Percentiles rank a stretch among this genome's conserved stretches.
Conservation (phyloP, 1,140 invertebrate species). For the Drosophila parvula region DNA sequence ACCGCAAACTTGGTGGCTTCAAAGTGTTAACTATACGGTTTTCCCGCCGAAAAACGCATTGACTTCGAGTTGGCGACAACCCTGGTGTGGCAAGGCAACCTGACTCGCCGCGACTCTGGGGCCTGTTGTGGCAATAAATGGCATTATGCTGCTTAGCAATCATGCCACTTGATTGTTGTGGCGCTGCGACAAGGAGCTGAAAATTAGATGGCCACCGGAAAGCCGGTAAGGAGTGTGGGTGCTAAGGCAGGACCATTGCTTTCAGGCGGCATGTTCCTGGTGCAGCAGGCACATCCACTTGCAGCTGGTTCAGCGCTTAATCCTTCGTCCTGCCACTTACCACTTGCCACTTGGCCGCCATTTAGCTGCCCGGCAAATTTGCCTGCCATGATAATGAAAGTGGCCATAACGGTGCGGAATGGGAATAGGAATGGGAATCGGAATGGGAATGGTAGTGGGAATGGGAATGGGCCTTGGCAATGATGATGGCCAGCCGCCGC, state of each 20-base stretch:
- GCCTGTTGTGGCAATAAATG: constrained; percentile 76
- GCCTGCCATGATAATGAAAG: constrained; percentile 34
- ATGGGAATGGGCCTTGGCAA: neutral
- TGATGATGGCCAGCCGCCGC: constrained; percentile 13
- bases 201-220: constrained; percentile 55
- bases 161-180: constrained; percentile 71
- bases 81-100: neutral
- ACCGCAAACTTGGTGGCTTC: too few species aligned
- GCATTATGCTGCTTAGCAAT: constrained; percentile 80
- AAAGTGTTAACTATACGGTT: neutral
- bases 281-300: neutral
- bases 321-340: constrained; percentile 17
- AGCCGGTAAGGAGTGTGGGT: neutral
- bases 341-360: constrained; percentile 40
- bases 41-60: neutral
- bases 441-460: neutral
- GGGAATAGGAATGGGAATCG: too few species aligned
- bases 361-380: constrained; percentile 52
- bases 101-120: constrained; percentile 13
- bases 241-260: constrained; percentile 12
- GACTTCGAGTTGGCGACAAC: neutral
- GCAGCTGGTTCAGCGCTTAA: constrained; percentile 31
- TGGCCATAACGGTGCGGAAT: constrained; percentile 10
- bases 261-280: constrained; percentile 11
- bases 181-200: constrained; percentile 51